Evolutionary conservation across 2,888 invertebrate genomes (phyloP).

Genomic region (Helicoverpa assulta): DNA sequence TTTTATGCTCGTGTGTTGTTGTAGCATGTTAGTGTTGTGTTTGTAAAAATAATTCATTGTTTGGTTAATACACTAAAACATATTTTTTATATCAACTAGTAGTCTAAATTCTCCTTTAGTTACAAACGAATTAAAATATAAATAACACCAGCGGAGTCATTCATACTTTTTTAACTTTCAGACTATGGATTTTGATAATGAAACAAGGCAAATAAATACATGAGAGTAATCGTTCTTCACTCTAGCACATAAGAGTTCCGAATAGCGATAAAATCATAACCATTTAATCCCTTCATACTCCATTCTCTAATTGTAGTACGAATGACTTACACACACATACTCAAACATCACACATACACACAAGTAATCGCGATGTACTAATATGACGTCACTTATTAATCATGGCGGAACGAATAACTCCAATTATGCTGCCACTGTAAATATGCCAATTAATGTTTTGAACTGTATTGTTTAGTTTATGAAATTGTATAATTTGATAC

Average conservation of each 20-base stretch:
- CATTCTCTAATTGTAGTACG: background rate
- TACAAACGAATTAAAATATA: no score
- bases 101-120: no score
- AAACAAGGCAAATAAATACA: no score
- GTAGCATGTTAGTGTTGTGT: no score
- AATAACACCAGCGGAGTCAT: no score
- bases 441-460: slow-evolving; percentile 47
- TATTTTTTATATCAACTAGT: no score
- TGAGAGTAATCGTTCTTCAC: no score
- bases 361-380: slow-evolving; percentile 26
- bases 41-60: no score
- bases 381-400: slow-evolving; percentile 56
- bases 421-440: slow-evolving; percentile 35
- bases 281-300: background rate
- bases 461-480: slow-evolving; percentile 30
- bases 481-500: slow-evolving; percentile 12
- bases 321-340: background rate
- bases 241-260: background rate
- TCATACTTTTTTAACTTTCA: no score
- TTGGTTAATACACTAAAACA: no score
- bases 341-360: background rate
- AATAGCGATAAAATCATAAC: background rate
- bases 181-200: no score
- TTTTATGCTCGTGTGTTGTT: no score
- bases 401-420: slow-evolving; percentile 49